These are phyloP conservation scores for Drosophila baimaii DNA, from an alignment of 1,140 invertebrate genomes.

Conservation along the genomic window DNA sequence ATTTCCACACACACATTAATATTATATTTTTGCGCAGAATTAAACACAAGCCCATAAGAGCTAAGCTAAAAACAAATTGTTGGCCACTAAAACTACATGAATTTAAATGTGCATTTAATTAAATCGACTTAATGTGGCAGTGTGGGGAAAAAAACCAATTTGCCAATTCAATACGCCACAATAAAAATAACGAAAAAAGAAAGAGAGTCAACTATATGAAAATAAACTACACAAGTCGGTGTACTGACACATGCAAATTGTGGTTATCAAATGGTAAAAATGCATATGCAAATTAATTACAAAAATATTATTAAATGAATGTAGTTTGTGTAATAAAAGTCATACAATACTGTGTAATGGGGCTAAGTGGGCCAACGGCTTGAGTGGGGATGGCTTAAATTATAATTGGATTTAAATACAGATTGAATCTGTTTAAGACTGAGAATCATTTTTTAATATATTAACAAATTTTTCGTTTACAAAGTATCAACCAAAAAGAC, in stretches of 20 bases:
- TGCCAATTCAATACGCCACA: slow-evolving; percentile 37
- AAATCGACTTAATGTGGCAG: slow-evolving; percentile 38
- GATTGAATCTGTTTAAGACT: slow-evolving; percentile 7
- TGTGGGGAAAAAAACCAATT: slow-evolving; percentile 22
- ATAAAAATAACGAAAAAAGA: slow-evolving; percentile 23
- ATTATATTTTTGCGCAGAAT: slow-evolving; percentile 23
- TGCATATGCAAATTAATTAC: slow-evolving; percentile 41
- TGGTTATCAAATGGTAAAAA: slow-evolving; percentile 48
- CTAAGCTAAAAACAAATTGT: slow-evolving; percentile 34
- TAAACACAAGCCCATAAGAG: slow-evolving; percentile 9
- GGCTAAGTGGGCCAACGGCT: not conserved
- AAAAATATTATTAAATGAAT: slow-evolving; percentile 5
- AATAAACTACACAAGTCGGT: slow-evolving; percentile 25
- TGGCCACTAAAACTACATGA: slow-evolving; percentile 26
- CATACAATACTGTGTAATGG: not conserved
- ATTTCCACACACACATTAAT: slow-evolving; percentile 7
- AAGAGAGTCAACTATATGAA: slow-evolving; percentile 4
- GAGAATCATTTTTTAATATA: not conserved
- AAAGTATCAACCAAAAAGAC: not conserved
- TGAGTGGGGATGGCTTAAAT: slow-evolving; percentile 1
- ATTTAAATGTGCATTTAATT: slow-evolving; percentile 53
- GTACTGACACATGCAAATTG: slow-evolving; percentile 54
- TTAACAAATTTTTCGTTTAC: not conserved
- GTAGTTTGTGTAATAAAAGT: not conserved
- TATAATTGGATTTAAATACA: slow-evolving; percentile 16